Evolutionary conservation across 2,113 vertebrate genomes (phyloP).

Genomic region (Corythaeola cristata): DNA sequence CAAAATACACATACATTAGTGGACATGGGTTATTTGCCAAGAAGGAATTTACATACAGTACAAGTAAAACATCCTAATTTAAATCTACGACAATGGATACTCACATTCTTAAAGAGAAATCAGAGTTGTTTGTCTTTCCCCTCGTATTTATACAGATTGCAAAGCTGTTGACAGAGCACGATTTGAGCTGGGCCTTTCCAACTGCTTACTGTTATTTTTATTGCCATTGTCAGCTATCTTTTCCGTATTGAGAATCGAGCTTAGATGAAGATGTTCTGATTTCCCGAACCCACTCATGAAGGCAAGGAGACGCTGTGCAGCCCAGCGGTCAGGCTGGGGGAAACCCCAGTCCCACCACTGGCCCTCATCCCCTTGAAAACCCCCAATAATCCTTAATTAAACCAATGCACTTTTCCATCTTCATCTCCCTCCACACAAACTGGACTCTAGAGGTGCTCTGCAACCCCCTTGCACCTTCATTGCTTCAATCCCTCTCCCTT

Average conservation of each 20-base stretch:
- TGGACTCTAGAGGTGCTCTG: not conserved
- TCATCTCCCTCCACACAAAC: fast-evolving
- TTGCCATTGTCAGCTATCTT: constrained; percentile 49
- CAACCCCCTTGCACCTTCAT: not conserved
- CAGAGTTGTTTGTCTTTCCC: constrained; percentile 60
- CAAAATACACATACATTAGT: constrained; percentile 66
- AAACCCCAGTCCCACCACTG: not conserved
- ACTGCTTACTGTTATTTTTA: constrained; percentile 46
- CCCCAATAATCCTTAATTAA: not conserved
- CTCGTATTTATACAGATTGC: constrained; percentile 61
- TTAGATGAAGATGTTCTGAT: not conserved
- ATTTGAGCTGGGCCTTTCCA: constrained; percentile 46
- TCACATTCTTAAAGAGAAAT: constrained; percentile 65
- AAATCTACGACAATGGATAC: constrained; percentile 38
- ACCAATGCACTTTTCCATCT: not conserved
- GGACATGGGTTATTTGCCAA: constrained; percentile 67
- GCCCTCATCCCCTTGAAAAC: fast-evolving
- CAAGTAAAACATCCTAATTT: constrained; percentile 55
- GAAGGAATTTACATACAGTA: constrained; percentile 58
- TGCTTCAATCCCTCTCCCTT: not conserved
- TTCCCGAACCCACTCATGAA: not conserved
- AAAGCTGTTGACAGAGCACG: constrained; percentile 59
- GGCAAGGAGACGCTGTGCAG: fast-evolving
- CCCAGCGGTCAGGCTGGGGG: not conserved
- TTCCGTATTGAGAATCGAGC: not conserved